Base-by-base conservation (phyloP, 2,888 invertebrate species). In the Philaethria dido region DNA sequence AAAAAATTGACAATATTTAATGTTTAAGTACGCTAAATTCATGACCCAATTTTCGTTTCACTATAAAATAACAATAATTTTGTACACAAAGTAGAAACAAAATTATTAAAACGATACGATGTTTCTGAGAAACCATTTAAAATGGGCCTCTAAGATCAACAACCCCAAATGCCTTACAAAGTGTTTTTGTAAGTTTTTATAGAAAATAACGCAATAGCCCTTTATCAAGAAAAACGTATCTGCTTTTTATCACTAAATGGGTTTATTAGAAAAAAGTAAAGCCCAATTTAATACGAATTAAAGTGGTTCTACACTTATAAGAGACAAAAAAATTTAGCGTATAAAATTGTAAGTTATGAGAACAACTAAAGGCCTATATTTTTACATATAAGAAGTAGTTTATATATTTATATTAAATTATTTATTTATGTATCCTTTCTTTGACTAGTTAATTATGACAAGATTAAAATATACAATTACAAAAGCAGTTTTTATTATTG, bases 101-200 rank as follows among this genome's bases (percentile, higher is more conserved):
- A 16, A 22, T 25, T 4, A 22, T 22, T 0, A 20, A 29, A 50
- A 29, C n/a, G n/a, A 2, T 9, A 0, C n/a, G 0, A 11, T 57
- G 8, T 57, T 57, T 22, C 57, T 57, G 11, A 42, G 39, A 42
- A 57, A 57, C n/a, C 57, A n/a, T 42, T 57, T 25, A n/a, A 57
- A 57, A 25, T 57, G 5, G 42, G n/a, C 42, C n/a, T 57, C 22
- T 9, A 42, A 57, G 57, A 57, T 42, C 57, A 57, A 57, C 42
- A 25, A 57, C 42, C 57, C 16, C 22, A 16, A 42, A 57, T 25
- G 8, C 22, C 42, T 42, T 11, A 57, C 39, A 36, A 55, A 55
- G 1, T n/a, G 39, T 14, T 39, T 55, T 39, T 22, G 39, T 42
- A 57, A 25, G 11, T 57, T 22, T 57, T n/a, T 20, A 2, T n/a